These are phyloP conservation scores for Apamea sordens DNA, from an alignment of 2,888 invertebrate genomes.

Conservation along the genomic window DNA sequence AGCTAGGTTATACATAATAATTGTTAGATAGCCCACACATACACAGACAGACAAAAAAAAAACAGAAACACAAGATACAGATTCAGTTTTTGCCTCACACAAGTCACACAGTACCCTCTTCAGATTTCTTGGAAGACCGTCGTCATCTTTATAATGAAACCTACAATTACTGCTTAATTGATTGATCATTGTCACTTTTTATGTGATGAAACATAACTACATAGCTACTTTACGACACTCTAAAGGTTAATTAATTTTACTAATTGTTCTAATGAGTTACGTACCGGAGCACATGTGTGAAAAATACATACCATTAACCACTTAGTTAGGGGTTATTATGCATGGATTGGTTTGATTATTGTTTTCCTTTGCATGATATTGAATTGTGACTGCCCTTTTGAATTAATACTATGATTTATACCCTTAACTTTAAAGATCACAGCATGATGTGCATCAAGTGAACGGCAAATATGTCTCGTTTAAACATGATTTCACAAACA, in stretches of 20 bases:
- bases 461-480: not conserved
- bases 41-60: not conserved
- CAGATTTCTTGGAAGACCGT: conserved; percentile 19
- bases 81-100: not conserved
- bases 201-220: not conserved
- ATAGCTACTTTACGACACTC: not conserved
- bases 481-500: not conserved
- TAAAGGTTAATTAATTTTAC: conserved; percentile 2
- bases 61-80: not conserved
- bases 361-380: conserved; percentile 5
- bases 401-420: not conserved
- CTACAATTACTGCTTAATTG: conserved; percentile 17
- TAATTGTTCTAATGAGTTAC: conserved; percentile 27
- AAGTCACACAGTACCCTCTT: not conserved
- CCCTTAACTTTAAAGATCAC: not conserved
- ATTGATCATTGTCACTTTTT: conserved; percentile 22
- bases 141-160: conserved; percentile 34
- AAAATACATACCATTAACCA: conserved; percentile 11
- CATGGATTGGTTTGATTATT: not conserved
- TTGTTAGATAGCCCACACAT: not conserved
- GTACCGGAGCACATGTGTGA: not conserved
- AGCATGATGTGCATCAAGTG: not conserved
- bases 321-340: not conserved
- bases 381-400: conserved; percentile 17
- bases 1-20: not conserved